phyloP scores from a whole-genome alignment of 2,113 vertebrate species.

The Crotalus tigris region DNA sequence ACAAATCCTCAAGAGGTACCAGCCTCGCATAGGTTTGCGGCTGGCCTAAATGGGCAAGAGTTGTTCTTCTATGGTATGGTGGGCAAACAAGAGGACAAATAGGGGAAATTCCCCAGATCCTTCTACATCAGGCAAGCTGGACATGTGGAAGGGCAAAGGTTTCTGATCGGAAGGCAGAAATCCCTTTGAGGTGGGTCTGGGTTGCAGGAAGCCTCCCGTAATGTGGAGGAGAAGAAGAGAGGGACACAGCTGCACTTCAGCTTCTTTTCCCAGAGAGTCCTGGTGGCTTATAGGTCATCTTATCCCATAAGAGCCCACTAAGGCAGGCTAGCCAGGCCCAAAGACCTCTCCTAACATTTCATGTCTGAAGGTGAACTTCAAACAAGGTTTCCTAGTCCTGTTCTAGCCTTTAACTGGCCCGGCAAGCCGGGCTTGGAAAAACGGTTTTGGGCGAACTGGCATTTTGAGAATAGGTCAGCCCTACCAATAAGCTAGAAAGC shows the following conservation, averaged over 20 bases:
- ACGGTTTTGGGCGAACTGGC: not conserved
- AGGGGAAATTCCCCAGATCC: not conserved
- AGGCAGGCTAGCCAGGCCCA: not conserved
- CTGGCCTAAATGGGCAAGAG: not conserved
- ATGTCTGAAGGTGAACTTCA: not conserved
- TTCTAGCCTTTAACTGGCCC: not conserved
- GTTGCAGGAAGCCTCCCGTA: not conserved
- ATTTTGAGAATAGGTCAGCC: slow-evolving; percentile 71
- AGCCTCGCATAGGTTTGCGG: not conserved
- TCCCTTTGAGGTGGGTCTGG: not conserved
- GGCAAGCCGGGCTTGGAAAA: not conserved
- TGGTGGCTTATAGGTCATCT: not conserved
- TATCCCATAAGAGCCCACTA: not conserved
- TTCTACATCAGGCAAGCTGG: not conserved
- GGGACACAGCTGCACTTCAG: not conserved
- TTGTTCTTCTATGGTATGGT: not conserved
- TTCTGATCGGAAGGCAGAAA: not conserved
- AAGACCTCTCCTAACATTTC: not conserved
- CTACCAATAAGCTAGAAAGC: slow-evolving; percentile 69
- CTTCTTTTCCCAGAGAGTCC: not conserved
- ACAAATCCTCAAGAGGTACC: not conserved
- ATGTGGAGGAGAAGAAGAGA: not conserved
- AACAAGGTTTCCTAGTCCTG: not conserved
- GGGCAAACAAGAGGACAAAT: not conserved
- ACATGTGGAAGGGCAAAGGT: not conserved